phyloP scores from a whole-genome alignment of 2,888 invertebrate genomes.

The Hybos culiciformis region DNA sequence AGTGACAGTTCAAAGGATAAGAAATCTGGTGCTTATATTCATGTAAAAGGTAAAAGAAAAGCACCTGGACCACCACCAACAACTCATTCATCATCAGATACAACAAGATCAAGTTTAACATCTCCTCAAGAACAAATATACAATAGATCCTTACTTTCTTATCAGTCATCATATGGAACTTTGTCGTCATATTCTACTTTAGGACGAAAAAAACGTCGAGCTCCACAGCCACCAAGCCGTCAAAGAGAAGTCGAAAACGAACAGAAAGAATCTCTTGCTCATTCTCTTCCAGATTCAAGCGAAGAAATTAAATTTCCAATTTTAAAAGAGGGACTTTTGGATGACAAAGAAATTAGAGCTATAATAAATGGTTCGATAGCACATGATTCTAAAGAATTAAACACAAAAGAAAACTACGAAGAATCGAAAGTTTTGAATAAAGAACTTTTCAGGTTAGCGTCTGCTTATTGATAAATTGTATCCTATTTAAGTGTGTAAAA shows the following conservation, averaged over 20 bases:
- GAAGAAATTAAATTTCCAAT: neutral
- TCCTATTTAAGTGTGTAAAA: too few species aligned
- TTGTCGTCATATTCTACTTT: slow-evolving; percentile 13
- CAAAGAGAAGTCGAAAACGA: neutral
- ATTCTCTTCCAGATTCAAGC: neutral
- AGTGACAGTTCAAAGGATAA: slow-evolving; percentile 47
- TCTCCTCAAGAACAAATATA: neutral
- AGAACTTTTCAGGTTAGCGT: too few species aligned
- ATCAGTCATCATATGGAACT: slow-evolving; percentile 11
- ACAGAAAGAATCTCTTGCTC: neutral
- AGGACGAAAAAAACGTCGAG: slow-evolving; percentile 34
- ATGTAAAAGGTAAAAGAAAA: slow-evolving; percentile 62
- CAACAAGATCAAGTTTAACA: neutral
- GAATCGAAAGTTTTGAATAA: too few species aligned
- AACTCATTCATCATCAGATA: neutral
- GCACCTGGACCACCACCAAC: slow-evolving; percentile 55
- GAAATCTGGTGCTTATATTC: slow-evolving; percentile 42
- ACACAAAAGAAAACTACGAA: too few species aligned
- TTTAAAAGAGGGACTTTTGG: slow-evolving; percentile 7
- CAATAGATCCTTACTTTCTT: too few species aligned
- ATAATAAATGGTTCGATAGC: slow-evolving; percentile 10
- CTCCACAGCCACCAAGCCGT: slow-evolving; percentile 16
- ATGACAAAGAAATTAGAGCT: slow-evolving; percentile 15
- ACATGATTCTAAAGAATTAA: neutral
- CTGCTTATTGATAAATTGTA: too few species aligned